A percentile compares a stretch with the other conserved stretches of the same genome.
Conservation (phyloP, 2,888 invertebrate species). For the Cosmopolites sordidus region DNA sequence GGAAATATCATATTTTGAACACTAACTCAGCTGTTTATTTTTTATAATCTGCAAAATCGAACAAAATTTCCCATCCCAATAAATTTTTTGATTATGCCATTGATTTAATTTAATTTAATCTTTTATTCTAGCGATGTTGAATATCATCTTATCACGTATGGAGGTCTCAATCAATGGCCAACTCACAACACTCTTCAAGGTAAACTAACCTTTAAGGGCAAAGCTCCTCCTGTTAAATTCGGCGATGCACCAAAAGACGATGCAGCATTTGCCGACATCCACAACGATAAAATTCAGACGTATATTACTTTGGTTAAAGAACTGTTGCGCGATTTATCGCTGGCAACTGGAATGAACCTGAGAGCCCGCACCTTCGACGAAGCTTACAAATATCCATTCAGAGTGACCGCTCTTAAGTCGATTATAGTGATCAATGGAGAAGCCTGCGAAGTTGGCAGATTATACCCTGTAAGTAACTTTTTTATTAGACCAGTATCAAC, state of each 20-base stretch:
- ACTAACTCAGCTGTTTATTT: no score
- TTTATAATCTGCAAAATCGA: no score
- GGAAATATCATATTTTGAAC: no score
- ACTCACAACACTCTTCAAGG: slow-evolving; percentile 55
- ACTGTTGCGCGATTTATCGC: slow-evolving; percentile 39
- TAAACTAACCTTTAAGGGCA: slow-evolving; percentile 50
- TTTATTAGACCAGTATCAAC: no score
- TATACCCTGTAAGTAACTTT: slow-evolving; percentile 53
- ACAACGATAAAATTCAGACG: neutral
- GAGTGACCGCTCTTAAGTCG: slow-evolving; percentile 71
- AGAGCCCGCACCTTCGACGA: slow-evolving; percentile 57
- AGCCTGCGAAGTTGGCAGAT: slow-evolving; percentile 54
- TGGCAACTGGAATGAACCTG: slow-evolving; percentile 37
- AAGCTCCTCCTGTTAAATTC: slow-evolving; percentile 48
- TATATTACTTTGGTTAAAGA: slow-evolving; percentile 21
- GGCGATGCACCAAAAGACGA: slow-evolving; percentile 16
- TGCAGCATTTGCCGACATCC: slow-evolving; percentile 3
- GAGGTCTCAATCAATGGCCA: slow-evolving; percentile 54
- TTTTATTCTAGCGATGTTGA: slow-evolving; percentile 52
- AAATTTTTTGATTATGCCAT: no score
- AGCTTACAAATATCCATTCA: slow-evolving; percentile 66
- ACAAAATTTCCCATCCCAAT: no score
- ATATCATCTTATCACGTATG: slow-evolving; percentile 57
- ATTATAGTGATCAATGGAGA: slow-evolving; percentile 64
- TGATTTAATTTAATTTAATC: no score